Percentiles rank a stretch among this genome's conserved stretches.
phyloP scores from a whole-genome alignment of 2,888 invertebrate genomes.

The Hydriomena furcata region DNA sequence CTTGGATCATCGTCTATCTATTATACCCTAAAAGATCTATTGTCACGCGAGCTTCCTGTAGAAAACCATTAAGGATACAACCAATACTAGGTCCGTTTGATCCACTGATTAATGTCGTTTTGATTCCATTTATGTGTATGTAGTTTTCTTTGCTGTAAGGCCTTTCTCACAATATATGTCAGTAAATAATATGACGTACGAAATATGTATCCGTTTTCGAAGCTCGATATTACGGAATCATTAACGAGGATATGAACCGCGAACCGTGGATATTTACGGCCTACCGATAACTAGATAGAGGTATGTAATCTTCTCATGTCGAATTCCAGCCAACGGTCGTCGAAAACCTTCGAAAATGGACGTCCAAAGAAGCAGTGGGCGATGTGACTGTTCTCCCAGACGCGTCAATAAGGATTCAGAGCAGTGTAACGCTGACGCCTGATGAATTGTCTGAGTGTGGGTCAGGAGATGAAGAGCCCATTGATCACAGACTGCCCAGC shows the following conservation, averaged over 20 bases:
- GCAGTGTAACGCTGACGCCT: conserved; percentile 75
- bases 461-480: conserved; percentile 86
- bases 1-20: conserved; percentile 1
- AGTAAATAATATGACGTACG: too few relatives aligned
- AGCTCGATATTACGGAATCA: too few relatives aligned
- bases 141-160: too few relatives aligned
- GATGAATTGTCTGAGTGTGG: conserved; percentile 80
- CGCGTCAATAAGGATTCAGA: conserved; percentile 88
- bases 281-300: too few relatives aligned
- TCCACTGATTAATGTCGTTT: conserved; percentile 6
- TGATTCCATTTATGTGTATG: background rate
- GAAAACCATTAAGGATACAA: conserved; percentile 8
- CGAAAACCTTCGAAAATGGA: conserved; percentile 92
- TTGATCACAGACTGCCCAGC: conserved; percentile 93
- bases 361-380: conserved; percentile 91
- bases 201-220: too few relatives aligned
- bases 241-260: too few relatives aligned
- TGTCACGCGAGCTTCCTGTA: background rate
- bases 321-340: conserved; percentile 89
- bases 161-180: background rate
- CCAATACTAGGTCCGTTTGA: conserved; percentile 6
- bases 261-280: too few relatives aligned
- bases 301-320: background rate
- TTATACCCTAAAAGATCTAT: background rate
- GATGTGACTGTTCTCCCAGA: conserved; percentile 92